Evolutionary conservation across 2,888 invertebrate genomes (phyloP).

Genomic region (Oxycera nigricornis): DNA sequence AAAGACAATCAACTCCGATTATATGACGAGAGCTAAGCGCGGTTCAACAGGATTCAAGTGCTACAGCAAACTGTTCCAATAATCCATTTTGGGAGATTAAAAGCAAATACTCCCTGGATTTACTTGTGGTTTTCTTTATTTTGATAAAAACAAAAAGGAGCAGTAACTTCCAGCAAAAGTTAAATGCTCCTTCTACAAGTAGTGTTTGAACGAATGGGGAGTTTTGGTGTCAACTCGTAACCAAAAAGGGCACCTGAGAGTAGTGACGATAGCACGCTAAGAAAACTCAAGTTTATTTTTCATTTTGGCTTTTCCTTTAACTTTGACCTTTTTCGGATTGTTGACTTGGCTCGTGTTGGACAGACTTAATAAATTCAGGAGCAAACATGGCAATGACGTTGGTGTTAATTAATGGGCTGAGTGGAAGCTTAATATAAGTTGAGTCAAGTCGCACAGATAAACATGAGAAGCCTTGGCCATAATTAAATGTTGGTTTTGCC

Average conservation of each 20-base stretch:
- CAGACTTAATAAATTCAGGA: neutral
- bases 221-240: neutral
- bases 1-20: too few species aligned
- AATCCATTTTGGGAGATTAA: slow-evolving; percentile 37
- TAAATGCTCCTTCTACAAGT: neutral
- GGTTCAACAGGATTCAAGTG: neutral
- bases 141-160: slow-evolving; percentile 1
- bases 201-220: neutral
- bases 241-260: neutral
- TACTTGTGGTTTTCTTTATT: slow-evolving; percentile 29
- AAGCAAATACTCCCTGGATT: slow-evolving; percentile 33
- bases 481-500: slow-evolving; percentile 1
- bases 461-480: neutral
- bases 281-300: neutral
- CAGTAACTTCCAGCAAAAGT: neutral
- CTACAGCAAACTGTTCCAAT: neutral
- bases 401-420: neutral
- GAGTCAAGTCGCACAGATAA: neutral
- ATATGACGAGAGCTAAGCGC: too few species aligned
- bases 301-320: neutral
- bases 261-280: neutral
- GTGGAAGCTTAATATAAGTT: neutral
- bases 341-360: neutral
- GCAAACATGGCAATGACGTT: neutral
- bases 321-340: neutral